Conservation (phyloP, 2,797 vertebrate species). For the Acipenser transmontanus region DNA sequence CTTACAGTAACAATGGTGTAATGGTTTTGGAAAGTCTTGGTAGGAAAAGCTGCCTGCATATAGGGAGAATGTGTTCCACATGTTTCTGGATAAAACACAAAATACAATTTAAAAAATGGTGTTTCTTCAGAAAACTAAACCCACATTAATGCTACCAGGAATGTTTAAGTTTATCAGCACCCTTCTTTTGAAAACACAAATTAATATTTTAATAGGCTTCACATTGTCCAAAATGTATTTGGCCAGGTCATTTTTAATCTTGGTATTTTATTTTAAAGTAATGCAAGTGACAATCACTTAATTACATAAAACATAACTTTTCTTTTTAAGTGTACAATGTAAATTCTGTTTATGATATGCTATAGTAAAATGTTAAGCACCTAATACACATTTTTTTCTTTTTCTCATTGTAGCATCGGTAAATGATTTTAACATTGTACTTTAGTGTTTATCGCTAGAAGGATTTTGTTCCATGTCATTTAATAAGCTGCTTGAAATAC, state of each 20-base stretch:
- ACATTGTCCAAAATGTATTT: no score
- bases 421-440: conserved; percentile 3
- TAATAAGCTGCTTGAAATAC: conserved; percentile 48
- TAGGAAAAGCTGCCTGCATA: conserved; percentile 65
- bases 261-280: no score
- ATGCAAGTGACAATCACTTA: no score
- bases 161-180: background rate
- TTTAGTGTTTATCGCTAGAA: conserved; percentile 59
- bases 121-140: background rate
- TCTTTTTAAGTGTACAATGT: no score
- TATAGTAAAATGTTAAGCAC: no score
- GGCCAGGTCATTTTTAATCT: no score
- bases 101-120: background rate
- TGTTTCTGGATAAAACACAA: conserved; percentile 31
- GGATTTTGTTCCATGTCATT: conserved; percentile 45
- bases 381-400: no score
- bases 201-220: no score
- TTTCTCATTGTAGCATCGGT: no score
- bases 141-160: background rate
- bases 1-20: conserved; percentile 63
- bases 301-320: no score
- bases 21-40: conserved; percentile 66
- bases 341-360: no score
- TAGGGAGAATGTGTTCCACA: conserved; percentile 56
- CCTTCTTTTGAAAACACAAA: background rate